Conservation (phyloP, 2,888 invertebrate genomes). For the Beris morrisii region DNA sequence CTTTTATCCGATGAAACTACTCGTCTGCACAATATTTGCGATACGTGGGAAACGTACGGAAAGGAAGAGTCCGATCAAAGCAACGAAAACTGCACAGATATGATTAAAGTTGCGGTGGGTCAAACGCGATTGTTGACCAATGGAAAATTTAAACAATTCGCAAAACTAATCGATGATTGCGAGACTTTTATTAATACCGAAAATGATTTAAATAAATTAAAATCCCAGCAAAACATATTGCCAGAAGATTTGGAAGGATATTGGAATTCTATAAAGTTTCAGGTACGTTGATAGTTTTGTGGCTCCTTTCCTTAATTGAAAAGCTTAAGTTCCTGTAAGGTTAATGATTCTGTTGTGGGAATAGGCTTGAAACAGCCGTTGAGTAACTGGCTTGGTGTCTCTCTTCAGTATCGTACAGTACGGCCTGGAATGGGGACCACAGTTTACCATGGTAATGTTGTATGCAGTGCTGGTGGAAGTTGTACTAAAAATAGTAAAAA, state of each 20-base stretch:
- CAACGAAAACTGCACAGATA: conserved; percentile 56
- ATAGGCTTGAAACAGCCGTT: too few relatives aligned
- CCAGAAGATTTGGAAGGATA: conserved; percentile 71
- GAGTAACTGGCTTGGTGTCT: too few relatives aligned
- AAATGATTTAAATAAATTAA: conserved; percentile 25
- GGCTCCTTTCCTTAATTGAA: too few relatives aligned
- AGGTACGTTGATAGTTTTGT: conserved; percentile 6
- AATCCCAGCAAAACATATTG: conserved; percentile 53
- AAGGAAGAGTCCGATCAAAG: conserved; percentile 50
- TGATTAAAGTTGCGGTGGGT: conserved; percentile 71
- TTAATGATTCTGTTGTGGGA: too few relatives aligned
- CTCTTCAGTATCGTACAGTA: too few relatives aligned
- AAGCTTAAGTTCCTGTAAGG: too few relatives aligned
- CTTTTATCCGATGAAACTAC: conserved; percentile 56
- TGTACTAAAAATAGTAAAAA: too few relatives aligned
- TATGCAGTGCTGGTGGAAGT: too few relatives aligned
- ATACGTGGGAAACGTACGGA: conserved; percentile 58
- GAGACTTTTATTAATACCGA: conserved; percentile 40
- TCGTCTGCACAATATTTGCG: conserved; percentile 56
- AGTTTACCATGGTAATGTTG: too few relatives aligned
- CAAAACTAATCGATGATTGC: conserved; percentile 58
- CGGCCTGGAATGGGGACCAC: too few relatives aligned
- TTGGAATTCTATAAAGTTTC: conserved; percentile 62
- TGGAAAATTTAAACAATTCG: conserved; percentile 75
- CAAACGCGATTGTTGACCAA: conserved; percentile 72